A percentile compares a stretch with the other conserved stretches of the same genome.
Conservation (phyloP, 2,797 vertebrate species). For the Sphenodon punctatus region DNA sequence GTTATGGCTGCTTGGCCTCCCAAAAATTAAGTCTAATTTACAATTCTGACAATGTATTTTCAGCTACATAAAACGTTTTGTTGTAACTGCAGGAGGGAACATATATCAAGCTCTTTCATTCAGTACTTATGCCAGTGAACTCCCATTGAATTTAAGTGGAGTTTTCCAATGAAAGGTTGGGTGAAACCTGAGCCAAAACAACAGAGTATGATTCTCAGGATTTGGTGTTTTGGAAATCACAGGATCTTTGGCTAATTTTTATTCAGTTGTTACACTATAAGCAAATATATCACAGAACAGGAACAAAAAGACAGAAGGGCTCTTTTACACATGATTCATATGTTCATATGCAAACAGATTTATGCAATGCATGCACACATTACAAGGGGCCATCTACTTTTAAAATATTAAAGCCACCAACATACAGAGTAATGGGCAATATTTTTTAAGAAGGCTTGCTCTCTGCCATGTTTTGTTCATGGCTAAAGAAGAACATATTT, state of each 20-base stretch:
- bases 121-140: rapidly evolving
- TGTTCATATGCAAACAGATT: neutral
- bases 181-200: neutral
- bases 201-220: neutral
- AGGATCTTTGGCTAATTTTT: neutral
- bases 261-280: neutral
- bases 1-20: neutral
- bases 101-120: neutral
- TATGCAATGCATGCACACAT: no score
- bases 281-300: neutral
- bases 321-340: neutral
- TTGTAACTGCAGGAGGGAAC: neutral
- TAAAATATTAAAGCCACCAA: no score
- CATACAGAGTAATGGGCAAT: neutral
- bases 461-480: neutral
- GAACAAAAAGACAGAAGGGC: neutral
- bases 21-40: neutral
- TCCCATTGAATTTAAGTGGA: neutral
- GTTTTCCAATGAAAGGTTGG: neutral
- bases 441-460: neutral
- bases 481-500: neutral
- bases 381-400: no score
- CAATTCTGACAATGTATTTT: neutral
- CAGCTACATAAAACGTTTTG: neutral
- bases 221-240: neutral